These are phyloP conservation scores for Drosophila ohnishii DNA, from an alignment of 1,140 invertebrate genomes.

Conservation along the genomic window DNA sequence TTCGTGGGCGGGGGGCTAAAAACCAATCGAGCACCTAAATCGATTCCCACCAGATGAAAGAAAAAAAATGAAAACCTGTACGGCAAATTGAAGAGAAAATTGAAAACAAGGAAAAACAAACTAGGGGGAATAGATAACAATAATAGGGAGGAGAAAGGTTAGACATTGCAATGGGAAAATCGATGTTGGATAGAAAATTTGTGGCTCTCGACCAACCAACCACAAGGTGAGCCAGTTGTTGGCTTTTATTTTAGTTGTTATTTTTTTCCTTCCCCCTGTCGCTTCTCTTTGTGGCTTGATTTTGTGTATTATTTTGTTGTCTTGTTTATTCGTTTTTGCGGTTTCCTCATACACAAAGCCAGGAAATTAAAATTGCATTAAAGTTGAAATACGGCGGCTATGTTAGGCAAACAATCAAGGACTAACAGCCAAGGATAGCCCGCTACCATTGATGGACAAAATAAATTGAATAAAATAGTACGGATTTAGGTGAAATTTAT, in stretches of 20 bases:
- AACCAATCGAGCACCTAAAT: constrained; percentile 41
- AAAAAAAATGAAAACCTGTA: constrained; percentile 40
- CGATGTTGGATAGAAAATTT: constrained; percentile 49
- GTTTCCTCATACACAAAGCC: constrained; percentile 30
- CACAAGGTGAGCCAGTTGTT: constrained; percentile 54
- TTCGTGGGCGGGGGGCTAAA: constrained; percentile 24
- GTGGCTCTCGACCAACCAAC: constrained; percentile 26
- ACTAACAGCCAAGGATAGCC: constrained; percentile 18
- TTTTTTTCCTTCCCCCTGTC: not conserved
- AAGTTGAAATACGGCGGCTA: not conserved
- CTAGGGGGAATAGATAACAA: constrained; percentile 37
- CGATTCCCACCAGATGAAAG: constrained; percentile 28
- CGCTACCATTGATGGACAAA: not conserved
- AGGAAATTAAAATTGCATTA: constrained; percentile 56
- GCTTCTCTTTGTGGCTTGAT: constrained; percentile 25
- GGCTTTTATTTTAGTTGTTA: constrained; percentile 25
- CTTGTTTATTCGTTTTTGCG: constrained; percentile 45
- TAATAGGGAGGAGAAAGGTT: constrained; percentile 30
- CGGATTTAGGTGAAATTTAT: constrained; percentile 7
- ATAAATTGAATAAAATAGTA: constrained; percentile 2
- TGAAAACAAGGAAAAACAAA: constrained; percentile 42
- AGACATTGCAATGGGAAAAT: constrained; percentile 47
- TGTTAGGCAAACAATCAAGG: constrained; percentile 9
- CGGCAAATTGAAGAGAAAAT: constrained; percentile 36
- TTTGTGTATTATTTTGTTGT: constrained; percentile 32